phyloP scores from a whole-genome alignment of 2,113 vertebrate species.

The crab-eating macaque (Macaca fascicularis) region DNA sequence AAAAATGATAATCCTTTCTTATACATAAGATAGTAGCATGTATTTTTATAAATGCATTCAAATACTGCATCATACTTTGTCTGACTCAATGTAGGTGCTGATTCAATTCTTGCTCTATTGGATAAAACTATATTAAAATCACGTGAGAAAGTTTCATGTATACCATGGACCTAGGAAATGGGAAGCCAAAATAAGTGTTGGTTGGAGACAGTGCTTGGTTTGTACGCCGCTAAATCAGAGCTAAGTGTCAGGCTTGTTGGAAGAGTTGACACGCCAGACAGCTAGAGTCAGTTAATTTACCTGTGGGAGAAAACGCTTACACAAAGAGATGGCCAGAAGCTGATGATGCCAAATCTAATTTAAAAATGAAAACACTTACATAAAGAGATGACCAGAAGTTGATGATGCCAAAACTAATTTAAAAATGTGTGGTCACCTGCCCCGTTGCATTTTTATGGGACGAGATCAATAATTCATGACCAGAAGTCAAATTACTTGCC shows the following conservation, averaged over 20 bases:
- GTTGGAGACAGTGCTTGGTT: not conserved
- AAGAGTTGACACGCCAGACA: not conserved
- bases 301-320: not conserved
- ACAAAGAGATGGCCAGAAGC: not conserved
- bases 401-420: conserved; percentile 27
- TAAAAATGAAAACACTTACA: not conserved
- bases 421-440: conserved; percentile 19
- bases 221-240: not conserved
- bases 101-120: not conserved
- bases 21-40: not conserved
- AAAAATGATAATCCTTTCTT: not conserved
- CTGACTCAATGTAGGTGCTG: not conserved
- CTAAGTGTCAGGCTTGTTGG: not conserved
- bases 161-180: not conserved
- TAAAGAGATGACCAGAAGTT: not conserved
- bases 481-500: conserved; percentile 3
- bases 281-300: conserved; percentile 44
- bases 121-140: conserved; percentile 6
- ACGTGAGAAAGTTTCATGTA: not conserved
- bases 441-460: conserved; percentile 13
- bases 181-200: not conserved
- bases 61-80: not conserved
- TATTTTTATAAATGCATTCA: not conserved
- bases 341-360: conserved; percentile 26
- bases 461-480: conserved; percentile 49